Evolutionary conservation across 35 echinoderm and acorn worm genomes (phyloP).

Genomic region (Apostichopus japonicus): DNA sequence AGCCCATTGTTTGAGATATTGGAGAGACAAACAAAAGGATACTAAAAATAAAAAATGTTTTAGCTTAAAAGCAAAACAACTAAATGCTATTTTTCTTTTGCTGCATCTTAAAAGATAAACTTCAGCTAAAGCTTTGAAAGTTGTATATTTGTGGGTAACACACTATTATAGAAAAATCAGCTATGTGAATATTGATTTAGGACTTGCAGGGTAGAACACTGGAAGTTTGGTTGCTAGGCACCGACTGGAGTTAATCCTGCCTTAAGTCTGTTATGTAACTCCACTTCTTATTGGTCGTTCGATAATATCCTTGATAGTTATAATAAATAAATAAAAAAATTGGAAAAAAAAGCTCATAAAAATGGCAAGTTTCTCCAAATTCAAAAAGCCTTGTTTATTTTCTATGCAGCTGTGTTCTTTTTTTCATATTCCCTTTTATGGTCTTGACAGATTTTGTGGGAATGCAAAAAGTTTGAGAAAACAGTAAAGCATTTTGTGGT

Average conservation of each 20-base stretch:
- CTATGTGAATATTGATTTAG: background rate
- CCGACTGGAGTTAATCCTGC: too few relatives aligned
- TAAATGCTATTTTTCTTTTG: background rate
- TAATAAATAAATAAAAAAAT: too few relatives aligned
- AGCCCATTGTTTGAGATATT: background rate
- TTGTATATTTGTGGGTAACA: too few relatives aligned
- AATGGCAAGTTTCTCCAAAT: too few relatives aligned
- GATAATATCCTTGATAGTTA: background rate
- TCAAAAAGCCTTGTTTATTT: background rate
- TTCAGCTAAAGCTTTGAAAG: too few relatives aligned
- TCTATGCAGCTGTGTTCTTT: background rate
- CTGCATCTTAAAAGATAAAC: background rate
- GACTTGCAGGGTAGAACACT: background rate
- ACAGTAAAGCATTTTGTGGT: too few relatives aligned
- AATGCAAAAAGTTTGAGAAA: too few relatives aligned
- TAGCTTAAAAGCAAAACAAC: background rate
- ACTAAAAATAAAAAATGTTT: background rate
- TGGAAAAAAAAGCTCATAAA: too few relatives aligned
- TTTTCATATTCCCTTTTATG: background rate
- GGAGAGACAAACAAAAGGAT: background rate
- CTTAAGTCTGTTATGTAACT: background rate
- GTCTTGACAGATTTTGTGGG: too few relatives aligned
- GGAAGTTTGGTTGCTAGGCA: too few relatives aligned
- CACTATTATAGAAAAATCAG: background rate
- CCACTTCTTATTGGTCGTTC: background rate